Conservation (phyloP, 2,797 vertebrate species). For the Pempheris klunzingeri region DNA sequence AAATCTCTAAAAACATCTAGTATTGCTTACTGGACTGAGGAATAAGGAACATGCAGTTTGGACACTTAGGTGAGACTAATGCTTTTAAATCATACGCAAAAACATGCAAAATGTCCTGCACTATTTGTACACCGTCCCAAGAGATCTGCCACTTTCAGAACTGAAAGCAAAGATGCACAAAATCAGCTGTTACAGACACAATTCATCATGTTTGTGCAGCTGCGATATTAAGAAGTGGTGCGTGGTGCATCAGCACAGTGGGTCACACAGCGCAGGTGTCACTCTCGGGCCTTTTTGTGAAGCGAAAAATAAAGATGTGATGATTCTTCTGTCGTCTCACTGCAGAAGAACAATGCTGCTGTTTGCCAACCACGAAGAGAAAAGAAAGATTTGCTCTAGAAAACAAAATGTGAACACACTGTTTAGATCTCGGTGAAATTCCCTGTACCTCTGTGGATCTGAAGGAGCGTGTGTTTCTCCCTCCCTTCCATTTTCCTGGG, state of each 20-base stretch:
- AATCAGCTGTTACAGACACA: neutral
- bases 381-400: neutral
- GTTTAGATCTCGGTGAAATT: constrained; percentile 37
- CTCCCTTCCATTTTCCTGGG: constrained; percentile 24
- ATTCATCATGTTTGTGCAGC: neutral
- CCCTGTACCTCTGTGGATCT: constrained; percentile 32
- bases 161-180: neutral
- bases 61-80: too few relatives aligned
- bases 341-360: neutral
- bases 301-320: neutral
- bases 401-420: neutral
- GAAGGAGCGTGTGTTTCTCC: constrained; percentile 24
- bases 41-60: too few relatives aligned
- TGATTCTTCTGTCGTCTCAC: neutral
- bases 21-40: too few relatives aligned
- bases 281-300: too few relatives aligned
- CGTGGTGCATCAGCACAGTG: neutral
- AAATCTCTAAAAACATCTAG: too few relatives aligned
- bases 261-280: neutral
- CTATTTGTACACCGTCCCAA: too few relatives aligned
- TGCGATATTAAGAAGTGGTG: neutral
- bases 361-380: neutral
- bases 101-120: too few relatives aligned
- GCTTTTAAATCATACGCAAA: too few relatives aligned
- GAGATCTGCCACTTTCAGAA: neutral